These are phyloP conservation scores for Lucifuga dentata DNA, from an alignment of 2,113 vertebrate species.

Conservation along the genomic window DNA sequence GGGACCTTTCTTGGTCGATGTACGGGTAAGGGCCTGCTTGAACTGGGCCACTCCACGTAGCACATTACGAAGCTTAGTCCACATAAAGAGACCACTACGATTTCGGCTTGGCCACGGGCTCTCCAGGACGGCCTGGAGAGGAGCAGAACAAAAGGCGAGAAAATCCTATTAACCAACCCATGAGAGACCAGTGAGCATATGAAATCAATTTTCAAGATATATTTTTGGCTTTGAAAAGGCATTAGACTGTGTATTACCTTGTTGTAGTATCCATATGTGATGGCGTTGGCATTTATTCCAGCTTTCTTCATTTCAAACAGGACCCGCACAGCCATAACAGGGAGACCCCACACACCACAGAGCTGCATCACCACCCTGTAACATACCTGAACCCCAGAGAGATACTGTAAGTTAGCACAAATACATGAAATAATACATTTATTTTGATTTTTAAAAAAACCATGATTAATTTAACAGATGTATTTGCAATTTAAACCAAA, in stretches of 20 bases:
- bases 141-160: neutral
- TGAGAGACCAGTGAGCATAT: too few relatives aligned
- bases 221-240: neutral
- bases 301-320: slow-evolving; percentile 97
- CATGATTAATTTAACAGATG: too few relatives aligned
- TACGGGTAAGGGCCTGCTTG: slow-evolving; percentile 84
- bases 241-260: slow-evolving; percentile 85
- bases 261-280: slow-evolving; percentile 99
- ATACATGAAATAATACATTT: too few relatives aligned
- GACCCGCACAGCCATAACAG: slow-evolving; percentile 95
- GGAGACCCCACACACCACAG: slow-evolving; percentile 93
- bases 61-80: slow-evolving; percentile 95
- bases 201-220: neutral
- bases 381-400: slow-evolving; percentile 87
- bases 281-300: slow-evolving; percentile 94
- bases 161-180: neutral
- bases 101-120: slow-evolving; percentile 95
- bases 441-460: too few relatives aligned
- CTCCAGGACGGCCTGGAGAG: slow-evolving; percentile 91
- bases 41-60: slow-evolving; percentile 91
- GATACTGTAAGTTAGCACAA: neutral
- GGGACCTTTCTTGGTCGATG: slow-evolving; percentile 64
- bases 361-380: slow-evolving; percentile 98
- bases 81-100: slow-evolving; percentile 95
- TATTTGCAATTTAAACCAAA: neutral